Conservation (phyloP, 2,888 invertebrate species). For the Plagiodera versicolora region DNA sequence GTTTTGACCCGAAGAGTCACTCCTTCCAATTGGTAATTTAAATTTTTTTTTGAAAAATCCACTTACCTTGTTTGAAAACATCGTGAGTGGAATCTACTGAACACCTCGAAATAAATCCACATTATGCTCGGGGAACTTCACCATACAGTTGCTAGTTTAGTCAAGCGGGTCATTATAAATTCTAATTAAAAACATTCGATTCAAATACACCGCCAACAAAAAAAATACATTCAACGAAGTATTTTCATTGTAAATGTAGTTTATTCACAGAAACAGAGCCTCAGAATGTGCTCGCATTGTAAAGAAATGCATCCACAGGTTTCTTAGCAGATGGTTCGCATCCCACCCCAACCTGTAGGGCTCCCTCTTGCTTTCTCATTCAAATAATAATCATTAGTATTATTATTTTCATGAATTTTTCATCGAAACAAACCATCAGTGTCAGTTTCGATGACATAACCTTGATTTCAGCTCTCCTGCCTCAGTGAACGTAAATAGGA, state of each 20-base stretch:
- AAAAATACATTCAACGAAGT: no score
- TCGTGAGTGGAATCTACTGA: not conserved
- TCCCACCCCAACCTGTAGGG: no score
- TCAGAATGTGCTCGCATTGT: no score
- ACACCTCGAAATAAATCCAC: not conserved
- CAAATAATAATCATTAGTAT: no score
- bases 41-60: not conserved
- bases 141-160: not conserved
- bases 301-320: no score
- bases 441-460: not conserved
- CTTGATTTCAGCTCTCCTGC: not conserved
- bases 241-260: no score
- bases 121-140: not conserved
- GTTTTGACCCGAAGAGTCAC: no score
- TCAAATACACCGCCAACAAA: not conserved
- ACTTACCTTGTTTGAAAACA: not conserved
- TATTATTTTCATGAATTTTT: no score
- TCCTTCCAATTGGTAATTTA: no score
- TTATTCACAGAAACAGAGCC: no score
- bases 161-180: conserved; percentile 21
- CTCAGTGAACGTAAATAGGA: not conserved
- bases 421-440: not conserved
- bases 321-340: no score
- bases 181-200: conserved; percentile 19
- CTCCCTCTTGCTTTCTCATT: no score